A percentile compares a stretch with the other conserved stretches of the same genome.
phyloP scores from a whole-genome alignment of 2,113 vertebrate genomes.

The Semicossyphus pulcher region DNA sequence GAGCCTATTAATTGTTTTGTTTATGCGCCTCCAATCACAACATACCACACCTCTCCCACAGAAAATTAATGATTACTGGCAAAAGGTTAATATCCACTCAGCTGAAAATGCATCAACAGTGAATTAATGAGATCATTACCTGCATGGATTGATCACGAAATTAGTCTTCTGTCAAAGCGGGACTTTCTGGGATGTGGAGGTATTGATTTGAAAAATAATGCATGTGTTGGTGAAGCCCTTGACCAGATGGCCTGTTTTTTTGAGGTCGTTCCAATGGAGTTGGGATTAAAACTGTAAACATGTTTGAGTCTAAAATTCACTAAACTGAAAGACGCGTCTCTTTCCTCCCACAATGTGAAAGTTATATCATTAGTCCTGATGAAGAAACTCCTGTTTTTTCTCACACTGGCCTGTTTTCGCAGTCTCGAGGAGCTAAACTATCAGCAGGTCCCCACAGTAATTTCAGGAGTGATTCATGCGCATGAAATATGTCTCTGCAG shows the following conservation, averaged over 20 bases:
- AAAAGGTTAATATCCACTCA: slow-evolving; percentile 87
- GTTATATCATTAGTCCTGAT: background rate
- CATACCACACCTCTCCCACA: slow-evolving; percentile 75
- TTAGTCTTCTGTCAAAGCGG: slow-evolving; percentile 75
- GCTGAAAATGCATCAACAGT: slow-evolving; percentile 84
- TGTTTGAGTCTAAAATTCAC: background rate
- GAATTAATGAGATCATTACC: slow-evolving; percentile 86
- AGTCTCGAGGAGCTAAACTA: slow-evolving; percentile 24
- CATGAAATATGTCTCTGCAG: slow-evolving; percentile 63
- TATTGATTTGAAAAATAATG: slow-evolving; percentile 80
- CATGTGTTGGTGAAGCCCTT: slow-evolving; percentile 71
- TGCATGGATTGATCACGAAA: slow-evolving; percentile 83
- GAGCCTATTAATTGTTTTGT: slow-evolving; percentile 77
- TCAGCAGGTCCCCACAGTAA: slow-evolving; percentile 45
- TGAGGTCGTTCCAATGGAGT: slow-evolving; percentile 23
- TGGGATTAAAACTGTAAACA: background rate
- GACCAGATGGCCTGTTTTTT: slow-evolving; percentile 48
- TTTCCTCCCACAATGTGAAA: background rate
- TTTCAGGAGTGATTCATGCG: slow-evolving; percentile 58
- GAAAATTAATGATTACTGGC: slow-evolving; percentile 84
- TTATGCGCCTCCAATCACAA: slow-evolving; percentile 75
- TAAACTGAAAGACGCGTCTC: background rate
- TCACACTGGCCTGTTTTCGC: slow-evolving; percentile 10
- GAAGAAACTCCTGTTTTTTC: slow-evolving; percentile 1
- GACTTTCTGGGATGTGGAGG: slow-evolving; percentile 58